Evolutionary conservation across 2,113 vertebrate species (phyloP).

Genomic region (Arenaria interpres): DNA sequence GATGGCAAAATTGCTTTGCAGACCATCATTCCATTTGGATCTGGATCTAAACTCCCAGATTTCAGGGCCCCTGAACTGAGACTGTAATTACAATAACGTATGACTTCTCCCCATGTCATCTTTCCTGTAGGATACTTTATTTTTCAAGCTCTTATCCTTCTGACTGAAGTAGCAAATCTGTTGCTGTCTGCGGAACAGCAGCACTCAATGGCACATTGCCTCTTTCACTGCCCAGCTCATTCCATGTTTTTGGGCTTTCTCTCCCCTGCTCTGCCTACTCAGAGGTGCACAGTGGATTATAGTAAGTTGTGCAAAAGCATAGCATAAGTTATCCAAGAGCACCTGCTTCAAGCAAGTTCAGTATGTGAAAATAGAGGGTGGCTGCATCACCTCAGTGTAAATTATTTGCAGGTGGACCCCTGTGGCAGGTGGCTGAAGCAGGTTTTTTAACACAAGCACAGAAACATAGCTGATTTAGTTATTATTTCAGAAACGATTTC

Average conservation of each 20-base stretch:
- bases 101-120: neutral
- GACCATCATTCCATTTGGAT: neutral
- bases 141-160: neutral
- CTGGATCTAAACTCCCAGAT: neutral
- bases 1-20: neutral
- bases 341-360: neutral
- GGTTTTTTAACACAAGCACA: neutral
- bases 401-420: neutral
- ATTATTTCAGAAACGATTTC: neutral
- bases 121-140: neutral
- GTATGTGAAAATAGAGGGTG: neutral
- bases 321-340: neutral
- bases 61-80: neutral
- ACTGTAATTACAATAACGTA: neutral
- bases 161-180: neutral
- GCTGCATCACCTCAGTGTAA: neutral
- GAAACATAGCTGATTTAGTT: neutral
- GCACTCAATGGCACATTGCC: neutral
- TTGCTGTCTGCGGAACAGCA: neutral
- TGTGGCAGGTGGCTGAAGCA: neutral
- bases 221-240: neutral
- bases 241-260: neutral
- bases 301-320: neutral
- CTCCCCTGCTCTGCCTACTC: neutral
- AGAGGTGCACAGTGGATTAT: neutral